Conservation (phyloP, 2,888 invertebrate genomes). For the Perdita meconis region DNA sequence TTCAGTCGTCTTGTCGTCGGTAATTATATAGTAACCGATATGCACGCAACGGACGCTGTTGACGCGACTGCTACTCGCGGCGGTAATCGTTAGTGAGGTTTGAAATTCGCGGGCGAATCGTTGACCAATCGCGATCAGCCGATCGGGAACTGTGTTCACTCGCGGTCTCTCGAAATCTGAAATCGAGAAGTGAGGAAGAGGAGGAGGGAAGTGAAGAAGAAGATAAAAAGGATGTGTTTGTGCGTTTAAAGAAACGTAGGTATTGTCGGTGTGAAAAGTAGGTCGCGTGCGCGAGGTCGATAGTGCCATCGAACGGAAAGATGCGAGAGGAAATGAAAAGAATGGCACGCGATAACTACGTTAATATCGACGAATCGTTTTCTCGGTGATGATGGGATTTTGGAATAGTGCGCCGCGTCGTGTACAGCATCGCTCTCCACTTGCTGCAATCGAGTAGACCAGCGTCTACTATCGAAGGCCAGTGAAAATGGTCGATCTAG, state of each 20-base stretch:
- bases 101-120: constrained; percentile 14
- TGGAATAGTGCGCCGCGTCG: constrained; percentile 46
- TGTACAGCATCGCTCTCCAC: constrained; percentile 31
- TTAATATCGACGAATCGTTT: constrained; percentile 52
- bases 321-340: constrained; percentile 63
- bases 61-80: not conserved
- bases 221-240: constrained; percentile 20
- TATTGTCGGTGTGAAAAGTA: constrained; percentile 52
- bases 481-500: constrained; percentile 91
- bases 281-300: constrained; percentile 65
- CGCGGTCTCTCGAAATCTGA: constrained; percentile 10
- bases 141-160: constrained; percentile 25
- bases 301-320: constrained; percentile 60
- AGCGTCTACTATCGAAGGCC: constrained; percentile 32
- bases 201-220: no score
- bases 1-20: no score
- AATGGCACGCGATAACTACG: constrained; percentile 64
- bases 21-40: no score
- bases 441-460: constrained; percentile 52
- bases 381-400: constrained; percentile 55
- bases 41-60: constrained; percentile 1
- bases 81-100: constrained; percentile 40
- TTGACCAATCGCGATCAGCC: constrained; percentile 12
- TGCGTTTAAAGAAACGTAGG: constrained; percentile 49
- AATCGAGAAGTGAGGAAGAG: no score